Conservation (phyloP, 2,113 vertebrate species). For the Nibea albiflora region DNA sequence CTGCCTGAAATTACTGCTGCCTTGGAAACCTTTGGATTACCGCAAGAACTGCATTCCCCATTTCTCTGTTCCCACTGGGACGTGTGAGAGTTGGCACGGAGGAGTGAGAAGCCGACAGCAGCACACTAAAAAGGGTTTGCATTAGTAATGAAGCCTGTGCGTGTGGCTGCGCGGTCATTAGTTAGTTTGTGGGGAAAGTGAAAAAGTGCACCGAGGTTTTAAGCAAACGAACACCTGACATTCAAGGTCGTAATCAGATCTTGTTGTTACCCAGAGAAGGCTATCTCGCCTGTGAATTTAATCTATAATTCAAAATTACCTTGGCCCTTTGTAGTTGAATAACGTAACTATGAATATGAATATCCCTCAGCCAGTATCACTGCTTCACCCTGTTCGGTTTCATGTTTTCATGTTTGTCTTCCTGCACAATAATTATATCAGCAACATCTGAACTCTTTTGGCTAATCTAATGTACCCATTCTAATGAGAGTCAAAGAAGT, state of each 20-base stretch:
- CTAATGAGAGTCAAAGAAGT: background rate
- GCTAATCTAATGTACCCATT: constrained; percentile 11
- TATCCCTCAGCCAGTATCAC: background rate
- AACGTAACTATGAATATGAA: background rate
- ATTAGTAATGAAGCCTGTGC: constrained; percentile 57
- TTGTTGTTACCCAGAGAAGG: background rate
- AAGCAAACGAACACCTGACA: constrained; percentile 16
- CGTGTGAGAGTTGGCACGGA: constrained; percentile 63
- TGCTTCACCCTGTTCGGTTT: background rate
- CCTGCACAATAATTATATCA: background rate
- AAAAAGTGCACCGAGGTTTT: constrained; percentile 18
- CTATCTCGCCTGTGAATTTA: background rate
- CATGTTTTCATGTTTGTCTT: background rate
- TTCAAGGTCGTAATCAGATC: constrained; percentile 12
- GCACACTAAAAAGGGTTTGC: constrained; percentile 48
- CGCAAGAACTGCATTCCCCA: constrained; percentile 33
- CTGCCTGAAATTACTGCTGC: constrained; percentile 40
- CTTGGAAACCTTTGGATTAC: constrained; percentile 60
- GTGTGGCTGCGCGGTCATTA: constrained; percentile 50
- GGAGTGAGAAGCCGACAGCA: constrained; percentile 46
- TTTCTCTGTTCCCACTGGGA: constrained; percentile 44
- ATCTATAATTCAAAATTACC: constrained; percentile 1
- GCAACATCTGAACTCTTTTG: background rate
- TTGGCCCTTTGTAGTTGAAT: constrained; percentile 4
- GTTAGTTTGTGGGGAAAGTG: constrained; percentile 40